These are phyloP conservation scores for Cryptomyrus ogoouensis DNA, from an alignment of 2,113 vertebrate genomes.

Conservation along the genomic window DNA sequence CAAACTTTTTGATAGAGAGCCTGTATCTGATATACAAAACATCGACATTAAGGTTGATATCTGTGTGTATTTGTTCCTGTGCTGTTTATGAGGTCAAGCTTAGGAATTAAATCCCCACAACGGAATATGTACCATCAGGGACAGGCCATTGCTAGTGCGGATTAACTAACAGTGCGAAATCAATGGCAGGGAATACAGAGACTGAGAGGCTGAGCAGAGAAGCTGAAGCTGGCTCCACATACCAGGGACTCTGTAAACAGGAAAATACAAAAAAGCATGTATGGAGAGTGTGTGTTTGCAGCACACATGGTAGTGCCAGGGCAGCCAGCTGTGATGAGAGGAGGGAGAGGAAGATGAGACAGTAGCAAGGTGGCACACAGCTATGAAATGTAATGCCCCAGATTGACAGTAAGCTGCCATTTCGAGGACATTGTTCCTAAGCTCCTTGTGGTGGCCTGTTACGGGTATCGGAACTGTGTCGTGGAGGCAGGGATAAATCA, in stretches of 20 bases:
- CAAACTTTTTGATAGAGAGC: not conserved
- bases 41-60: not conserved
- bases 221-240: not conserved
- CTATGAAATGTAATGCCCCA: conserved; percentile 31
- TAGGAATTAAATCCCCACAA: not conserved
- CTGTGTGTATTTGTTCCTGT: conserved; percentile 8
- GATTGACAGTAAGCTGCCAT: conserved; percentile 40
- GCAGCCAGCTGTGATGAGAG: not conserved
- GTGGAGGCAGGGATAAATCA: conserved; percentile 21
- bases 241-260: not conserved
- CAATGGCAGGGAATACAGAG: not conserved
- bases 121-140: not conserved
- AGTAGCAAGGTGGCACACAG: conserved; percentile 7
- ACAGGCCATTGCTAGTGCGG: not conserved
- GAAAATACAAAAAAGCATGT: not conserved
- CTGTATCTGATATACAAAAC: not conserved
- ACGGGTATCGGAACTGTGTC: conserved; percentile 30
- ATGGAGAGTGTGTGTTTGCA: not conserved
- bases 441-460: conserved; percentile 46
- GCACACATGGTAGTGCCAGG: not conserved
- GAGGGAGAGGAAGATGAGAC: not conserved
- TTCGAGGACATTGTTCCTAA: conserved; percentile 44
- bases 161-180: not conserved
- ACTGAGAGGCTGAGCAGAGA: not conserved
- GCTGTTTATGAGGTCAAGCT: not conserved